phyloP scores from a whole-genome alignment of 2,113 vertebrate genomes.

The Balaeniceps rex region DNA sequence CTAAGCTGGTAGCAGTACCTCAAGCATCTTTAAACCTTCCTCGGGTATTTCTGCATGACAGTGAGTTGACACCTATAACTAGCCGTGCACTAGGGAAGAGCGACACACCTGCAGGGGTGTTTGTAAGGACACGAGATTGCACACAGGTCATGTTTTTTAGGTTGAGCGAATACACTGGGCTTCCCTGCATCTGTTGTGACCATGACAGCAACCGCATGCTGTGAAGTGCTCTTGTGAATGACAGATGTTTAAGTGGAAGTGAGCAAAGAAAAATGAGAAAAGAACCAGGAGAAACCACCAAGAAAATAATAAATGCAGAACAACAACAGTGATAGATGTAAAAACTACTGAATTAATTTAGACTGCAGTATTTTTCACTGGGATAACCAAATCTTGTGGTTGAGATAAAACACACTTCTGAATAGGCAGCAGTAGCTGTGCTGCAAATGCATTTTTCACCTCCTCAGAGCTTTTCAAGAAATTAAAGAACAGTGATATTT shows the following conservation, averaged over 20 bases:
- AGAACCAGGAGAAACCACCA: neutral
- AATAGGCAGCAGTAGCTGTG: neutral
- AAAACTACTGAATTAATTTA: neutral
- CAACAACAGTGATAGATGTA: neutral
- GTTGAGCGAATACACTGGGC: neutral
- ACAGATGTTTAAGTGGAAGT: neutral
- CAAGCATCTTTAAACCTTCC: neutral
- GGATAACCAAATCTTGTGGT: neutral
- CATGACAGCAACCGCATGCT: rapidly evolving
- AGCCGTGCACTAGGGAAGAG: neutral
- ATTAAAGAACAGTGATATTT: neutral
- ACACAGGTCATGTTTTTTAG: neutral
- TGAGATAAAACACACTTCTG: neutral
- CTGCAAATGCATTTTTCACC: neutral
- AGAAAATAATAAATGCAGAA: neutral
- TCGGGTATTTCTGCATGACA: neutral
- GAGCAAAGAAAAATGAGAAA: neutral
- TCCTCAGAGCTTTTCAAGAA: neutral
- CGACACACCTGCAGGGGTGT: neutral
- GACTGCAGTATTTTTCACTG: neutral
- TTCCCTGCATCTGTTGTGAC: neutral
- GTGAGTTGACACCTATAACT: neutral
- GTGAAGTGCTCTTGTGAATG: neutral
- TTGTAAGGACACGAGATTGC: neutral
- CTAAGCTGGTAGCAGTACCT: neutral